A percentile compares a stretch with the other conserved stretches of the same genome.
phyloP scores from a whole-genome alignment of 2,797 vertebrate genomes.

The Cryptoprocta ferox region DNA sequence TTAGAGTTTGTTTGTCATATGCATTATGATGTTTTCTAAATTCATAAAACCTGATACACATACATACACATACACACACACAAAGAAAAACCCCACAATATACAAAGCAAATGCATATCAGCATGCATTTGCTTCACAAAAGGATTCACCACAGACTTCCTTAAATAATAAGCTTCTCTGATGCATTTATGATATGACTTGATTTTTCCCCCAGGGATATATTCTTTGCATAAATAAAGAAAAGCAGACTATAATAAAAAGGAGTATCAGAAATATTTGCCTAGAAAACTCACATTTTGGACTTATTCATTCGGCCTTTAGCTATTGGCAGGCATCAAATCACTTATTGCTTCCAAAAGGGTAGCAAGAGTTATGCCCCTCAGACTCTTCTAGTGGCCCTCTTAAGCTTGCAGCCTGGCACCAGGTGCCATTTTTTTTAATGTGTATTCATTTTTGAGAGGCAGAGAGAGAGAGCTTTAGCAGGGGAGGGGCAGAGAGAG shows the following conservation, averaged over 20 bases:
- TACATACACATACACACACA: not conserved
- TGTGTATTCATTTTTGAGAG: too few relatives aligned
- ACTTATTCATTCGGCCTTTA: not conserved
- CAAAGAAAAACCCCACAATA: not conserved
- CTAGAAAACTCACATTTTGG: not conserved
- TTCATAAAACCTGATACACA: not conserved
- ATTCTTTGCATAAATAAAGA: conserved; percentile 63
- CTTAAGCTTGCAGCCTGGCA: not conserved
- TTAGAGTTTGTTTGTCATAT: not conserved
- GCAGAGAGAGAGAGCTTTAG: too few relatives aligned
- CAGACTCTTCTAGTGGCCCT: too few relatives aligned
- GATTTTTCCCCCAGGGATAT: conserved; percentile 16
- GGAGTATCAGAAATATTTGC: not conserved
- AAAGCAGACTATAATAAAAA: not conserved
- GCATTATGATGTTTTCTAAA: not conserved
- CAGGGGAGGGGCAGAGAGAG: too few relatives aligned
- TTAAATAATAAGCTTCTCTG: conserved; percentile 52
- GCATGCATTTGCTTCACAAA: conserved; percentile 40
- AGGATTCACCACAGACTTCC: not conserved
- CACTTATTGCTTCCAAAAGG: not conserved
- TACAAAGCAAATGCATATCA: conserved; percentile 59
- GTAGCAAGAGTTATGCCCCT: not conserved
- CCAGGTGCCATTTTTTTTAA: accelerated
- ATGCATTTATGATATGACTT: conserved; percentile 26
- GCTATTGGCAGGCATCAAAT: not conserved